phyloP scores from a whole-genome alignment of 2,797 vertebrate genomes.

The Aratinga solstitialis region DNA sequence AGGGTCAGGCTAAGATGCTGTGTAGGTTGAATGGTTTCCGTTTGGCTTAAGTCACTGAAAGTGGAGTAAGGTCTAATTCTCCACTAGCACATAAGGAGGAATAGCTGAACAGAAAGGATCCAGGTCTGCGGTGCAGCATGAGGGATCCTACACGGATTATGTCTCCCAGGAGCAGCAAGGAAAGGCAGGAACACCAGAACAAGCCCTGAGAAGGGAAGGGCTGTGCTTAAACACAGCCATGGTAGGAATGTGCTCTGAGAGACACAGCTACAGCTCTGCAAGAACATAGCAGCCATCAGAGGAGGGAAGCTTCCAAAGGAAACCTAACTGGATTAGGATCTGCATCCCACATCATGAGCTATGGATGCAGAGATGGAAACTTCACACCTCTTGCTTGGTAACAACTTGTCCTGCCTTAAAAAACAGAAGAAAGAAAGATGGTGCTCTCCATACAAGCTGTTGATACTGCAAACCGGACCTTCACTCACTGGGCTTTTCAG shows the following conservation, averaged over 20 bases:
- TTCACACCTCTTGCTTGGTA: neutral
- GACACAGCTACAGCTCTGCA: neutral
- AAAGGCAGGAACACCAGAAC: neutral
- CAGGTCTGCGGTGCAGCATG: neutral
- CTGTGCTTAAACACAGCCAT: neutral
- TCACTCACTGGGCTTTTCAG: neutral
- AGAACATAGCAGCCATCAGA: neutral
- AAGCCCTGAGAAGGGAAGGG: neutral
- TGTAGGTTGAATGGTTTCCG: accelerated
- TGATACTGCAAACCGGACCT: neutral
- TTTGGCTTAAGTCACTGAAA: neutral
- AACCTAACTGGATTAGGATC: neutral
- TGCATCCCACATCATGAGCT: neutral
- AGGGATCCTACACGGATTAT: neutral
- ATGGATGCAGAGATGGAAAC: neutral
- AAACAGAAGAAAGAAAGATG: neutral
- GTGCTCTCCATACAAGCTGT: neutral
- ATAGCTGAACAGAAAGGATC: neutral
- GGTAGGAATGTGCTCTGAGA: neutral
- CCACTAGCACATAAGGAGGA: neutral
- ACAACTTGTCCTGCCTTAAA: neutral
- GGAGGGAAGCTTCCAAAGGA: neutral
- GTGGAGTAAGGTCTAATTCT: neutral
- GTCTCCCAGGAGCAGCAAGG: neutral
- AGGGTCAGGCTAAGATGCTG: neutral